Evolutionary conservation across 1,140 invertebrate genomes (phyloP).

Genomic region (Paraescarpia echinospica): DNA sequence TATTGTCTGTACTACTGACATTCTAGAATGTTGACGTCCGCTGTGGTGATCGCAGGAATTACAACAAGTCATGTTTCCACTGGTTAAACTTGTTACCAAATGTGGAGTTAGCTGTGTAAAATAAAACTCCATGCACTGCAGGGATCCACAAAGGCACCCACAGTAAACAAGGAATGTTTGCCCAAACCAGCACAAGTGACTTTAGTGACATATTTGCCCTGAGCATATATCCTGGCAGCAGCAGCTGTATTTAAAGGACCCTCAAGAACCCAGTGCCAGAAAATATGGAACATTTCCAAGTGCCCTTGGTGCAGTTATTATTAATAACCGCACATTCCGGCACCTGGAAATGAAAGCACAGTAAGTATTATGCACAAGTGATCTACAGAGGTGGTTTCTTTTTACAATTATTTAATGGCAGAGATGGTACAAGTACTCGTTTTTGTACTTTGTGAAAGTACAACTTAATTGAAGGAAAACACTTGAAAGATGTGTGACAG

Average conservation of each 20-base stretch:
- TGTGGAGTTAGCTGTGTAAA: background rate
- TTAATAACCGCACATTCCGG: no score
- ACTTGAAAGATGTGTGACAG: no score
- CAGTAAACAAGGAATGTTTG: background rate
- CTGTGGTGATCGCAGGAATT: background rate
- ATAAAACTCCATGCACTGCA: background rate
- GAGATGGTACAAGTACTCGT: background rate
- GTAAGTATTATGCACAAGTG: background rate
- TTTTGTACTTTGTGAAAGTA: background rate
- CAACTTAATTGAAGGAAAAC: background rate
- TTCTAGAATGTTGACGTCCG: background rate
- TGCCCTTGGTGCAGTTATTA: background rate
- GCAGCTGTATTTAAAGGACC: background rate
- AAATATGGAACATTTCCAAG: background rate
- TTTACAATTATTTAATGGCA: background rate
- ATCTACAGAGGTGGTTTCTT: background rate
- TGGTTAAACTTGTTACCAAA: background rate
- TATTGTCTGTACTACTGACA: background rate
- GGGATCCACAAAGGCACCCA: background rate
- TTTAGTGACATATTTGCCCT: background rate
- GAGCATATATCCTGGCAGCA: background rate
- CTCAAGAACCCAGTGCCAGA: background rate
- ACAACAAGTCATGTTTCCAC: background rate
- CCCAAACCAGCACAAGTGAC: background rate
- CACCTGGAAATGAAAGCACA: background rate